phyloP scores from a whole-genome alignment of 2,113 vertebrate genomes.

The Capreolus pygargus region DNA sequence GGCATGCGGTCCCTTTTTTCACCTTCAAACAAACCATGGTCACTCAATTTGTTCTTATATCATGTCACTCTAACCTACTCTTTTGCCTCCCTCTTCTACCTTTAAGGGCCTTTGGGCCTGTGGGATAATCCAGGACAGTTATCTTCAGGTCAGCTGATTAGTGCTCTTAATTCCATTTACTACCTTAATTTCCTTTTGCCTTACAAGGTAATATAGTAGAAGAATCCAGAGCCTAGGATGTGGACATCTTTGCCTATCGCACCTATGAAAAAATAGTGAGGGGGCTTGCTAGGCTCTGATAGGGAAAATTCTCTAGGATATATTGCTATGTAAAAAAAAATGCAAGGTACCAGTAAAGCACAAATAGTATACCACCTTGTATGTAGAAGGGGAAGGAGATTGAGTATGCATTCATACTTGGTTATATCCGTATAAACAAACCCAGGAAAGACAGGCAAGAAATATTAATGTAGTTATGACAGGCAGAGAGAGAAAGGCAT shows the following conservation, averaged over 20 bases:
- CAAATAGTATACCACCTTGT: not conserved
- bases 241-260: not conserved
- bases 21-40: not conserved
- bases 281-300: not conserved
- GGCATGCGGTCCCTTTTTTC: not conserved
- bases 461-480: not conserved
- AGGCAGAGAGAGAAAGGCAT: not conserved
- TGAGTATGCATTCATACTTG: not conserved
- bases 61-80: not conserved
- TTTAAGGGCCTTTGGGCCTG: not conserved
- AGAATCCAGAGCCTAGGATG: not conserved
- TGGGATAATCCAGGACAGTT: not conserved
- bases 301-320: not conserved
- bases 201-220: not conserved
- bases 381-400: slow-evolving; percentile 9
- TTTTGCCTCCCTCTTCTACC: not conserved
- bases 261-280: not conserved
- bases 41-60: not conserved
- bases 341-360: not conserved
- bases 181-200: not conserved
- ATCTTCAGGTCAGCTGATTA: not conserved
- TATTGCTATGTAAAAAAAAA: not conserved
- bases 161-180: not conserved
- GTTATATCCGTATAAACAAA: not conserved
- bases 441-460: not conserved